These are phyloP conservation scores for Rhabdomys dilectus DNA, from an alignment of 2,113 vertebrate genomes.

Conservation along the genomic window DNA sequence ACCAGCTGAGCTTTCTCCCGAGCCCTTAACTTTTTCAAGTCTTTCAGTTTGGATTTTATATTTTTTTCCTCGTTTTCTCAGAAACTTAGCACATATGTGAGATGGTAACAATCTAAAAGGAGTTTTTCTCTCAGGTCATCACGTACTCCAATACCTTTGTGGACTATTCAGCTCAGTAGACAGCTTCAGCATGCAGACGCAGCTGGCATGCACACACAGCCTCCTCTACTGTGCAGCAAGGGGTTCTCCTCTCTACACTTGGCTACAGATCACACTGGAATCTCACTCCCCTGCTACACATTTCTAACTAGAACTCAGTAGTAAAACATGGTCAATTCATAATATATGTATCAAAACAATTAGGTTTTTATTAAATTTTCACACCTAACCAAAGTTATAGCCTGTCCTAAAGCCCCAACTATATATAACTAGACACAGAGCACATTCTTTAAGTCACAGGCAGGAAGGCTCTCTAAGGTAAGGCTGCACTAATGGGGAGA, in stretches of 20 bases:
- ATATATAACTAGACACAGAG: neutral
- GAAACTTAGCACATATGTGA: neutral
- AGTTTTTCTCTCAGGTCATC: neutral
- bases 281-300: neutral
- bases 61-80: conserved; percentile 7
- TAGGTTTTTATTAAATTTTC: conserved; percentile 21
- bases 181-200: neutral
- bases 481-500: neutral
- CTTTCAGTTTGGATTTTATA: conserved; percentile 28
- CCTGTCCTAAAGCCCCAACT: neutral
- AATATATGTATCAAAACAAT: neutral
- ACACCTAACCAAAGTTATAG: neutral
- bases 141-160: neutral
- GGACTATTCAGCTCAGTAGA: conserved; percentile 2
- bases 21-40: neutral
- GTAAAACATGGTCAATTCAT: conserved; percentile 47
- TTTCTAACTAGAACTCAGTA: conserved; percentile 27
- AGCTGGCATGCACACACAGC: neutral
- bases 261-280: conserved; percentile 3
- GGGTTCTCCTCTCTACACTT: neutral
- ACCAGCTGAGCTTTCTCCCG: neutral
- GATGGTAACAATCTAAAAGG: neutral
- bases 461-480: conserved; percentile 17
- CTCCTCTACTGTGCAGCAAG: neutral
- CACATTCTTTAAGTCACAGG: neutral